A percentile compares a stretch with the other conserved stretches of the same genome.
phyloP scores from a whole-genome alignment of 2,113 vertebrate species.

The Telmatochromis sp. region DNA sequence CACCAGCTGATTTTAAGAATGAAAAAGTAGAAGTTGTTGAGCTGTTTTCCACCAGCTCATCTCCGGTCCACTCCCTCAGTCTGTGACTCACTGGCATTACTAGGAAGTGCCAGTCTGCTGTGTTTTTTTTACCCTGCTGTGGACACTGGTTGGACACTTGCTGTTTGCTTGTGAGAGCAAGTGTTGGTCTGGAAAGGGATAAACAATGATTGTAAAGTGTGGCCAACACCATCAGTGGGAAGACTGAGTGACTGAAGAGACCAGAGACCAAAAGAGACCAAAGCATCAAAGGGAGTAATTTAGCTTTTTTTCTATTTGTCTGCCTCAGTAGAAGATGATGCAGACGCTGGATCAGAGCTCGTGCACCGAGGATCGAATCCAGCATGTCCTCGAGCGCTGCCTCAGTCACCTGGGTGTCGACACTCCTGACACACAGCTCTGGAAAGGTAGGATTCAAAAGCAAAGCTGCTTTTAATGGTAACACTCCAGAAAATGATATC shows the following conservation, averaged over 20 bases:
- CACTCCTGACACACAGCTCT: slow-evolving; percentile 69
- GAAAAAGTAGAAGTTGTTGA: slow-evolving; percentile 45
- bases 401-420: slow-evolving; percentile 78
- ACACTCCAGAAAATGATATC: background rate
- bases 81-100: slow-evolving; percentile 23
- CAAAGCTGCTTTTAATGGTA: background rate
- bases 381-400: slow-evolving; percentile 87
- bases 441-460: slow-evolving; percentile 77
- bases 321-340: background rate
- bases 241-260: background rate
- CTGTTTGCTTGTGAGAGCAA: background rate
- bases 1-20: slow-evolving; percentile 31
- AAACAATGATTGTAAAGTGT: background rate
- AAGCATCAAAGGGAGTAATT: background rate
- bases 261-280: background rate
- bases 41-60: background rate
- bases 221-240: slow-evolving; percentile 1
- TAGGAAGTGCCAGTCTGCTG: slow-evolving; percentile 28
- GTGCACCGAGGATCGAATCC: slow-evolving; percentile 95
- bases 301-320: background rate
- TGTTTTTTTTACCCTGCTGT: background rate
- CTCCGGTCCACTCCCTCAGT: background rate
- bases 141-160: background rate
- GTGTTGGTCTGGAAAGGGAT: background rate
- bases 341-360: slow-evolving; percentile 84